Evolutionary conservation across 2,113 vertebrate genomes (phyloP), one percentile per base, ranked within the genome.

Genomic region (Lycaon pictus): DNA sequence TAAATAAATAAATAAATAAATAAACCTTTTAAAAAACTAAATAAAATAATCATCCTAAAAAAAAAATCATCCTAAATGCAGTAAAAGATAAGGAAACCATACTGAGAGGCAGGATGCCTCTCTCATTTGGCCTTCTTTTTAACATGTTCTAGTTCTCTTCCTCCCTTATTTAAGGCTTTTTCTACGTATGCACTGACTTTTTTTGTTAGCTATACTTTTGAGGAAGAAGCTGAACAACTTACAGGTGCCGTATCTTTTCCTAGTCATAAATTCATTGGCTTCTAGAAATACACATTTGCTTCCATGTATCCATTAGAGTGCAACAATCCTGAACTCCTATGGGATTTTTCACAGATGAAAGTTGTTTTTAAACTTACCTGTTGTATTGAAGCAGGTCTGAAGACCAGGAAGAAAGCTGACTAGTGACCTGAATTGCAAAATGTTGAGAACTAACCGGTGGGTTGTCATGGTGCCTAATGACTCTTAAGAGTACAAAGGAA

Each of bases 381-480:
- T 77, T 88, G 67, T 7, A 17, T 37, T 90, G n/a, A 63, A 20
- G 19, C 13, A 0, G 32, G 11, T 48, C 27, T 74, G 67, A 55
- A 62, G 32, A 8, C 22, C 23, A 35, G 23, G 56, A 72, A 17
- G 60, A 83, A 58, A 32, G 4, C 53, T 32, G 12, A 25, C 23
- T n/a, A 29, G 6, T 69, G 20, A 55, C 17, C 25, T 12, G 7
- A 72, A 25, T 27, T 55, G 51, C 10, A 35, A 0, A 16, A 5
- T 62, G 0, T 3, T 56, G n/a, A 43, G 13, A 55, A 20, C 32
- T 88, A 35, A 32, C 13, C 48, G 20, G 25, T 81, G 16, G 0
- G 3, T 51, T 60, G 25, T 55, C 53, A 10, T 2, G 2, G 55
- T 53, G 25, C 15, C 3, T 17, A 6, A 1, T 0, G 19, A 23